These are phyloP conservation scores for Coilia nasus DNA, from an alignment of 2,797 vertebrate genomes.

Conservation along the genomic window DNA sequence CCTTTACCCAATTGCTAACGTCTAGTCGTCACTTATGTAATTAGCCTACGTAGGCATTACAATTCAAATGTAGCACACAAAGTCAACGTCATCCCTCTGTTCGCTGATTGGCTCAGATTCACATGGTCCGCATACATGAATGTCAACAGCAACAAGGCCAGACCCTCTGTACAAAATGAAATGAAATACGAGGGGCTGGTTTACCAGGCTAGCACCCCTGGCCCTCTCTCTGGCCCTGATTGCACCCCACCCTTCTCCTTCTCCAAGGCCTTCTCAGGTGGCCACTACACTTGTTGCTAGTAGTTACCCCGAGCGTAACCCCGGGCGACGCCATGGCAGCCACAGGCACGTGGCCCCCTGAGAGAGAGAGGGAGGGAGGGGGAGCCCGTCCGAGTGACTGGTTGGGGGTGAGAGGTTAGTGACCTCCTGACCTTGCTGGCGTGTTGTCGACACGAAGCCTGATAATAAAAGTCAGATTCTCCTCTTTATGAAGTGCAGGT, in stretches of 20 bases:
- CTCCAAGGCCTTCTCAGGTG: background rate
- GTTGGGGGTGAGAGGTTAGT: constrained; percentile 34
- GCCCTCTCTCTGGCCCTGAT: constrained; percentile 8
- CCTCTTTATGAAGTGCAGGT: constrained; percentile 59
- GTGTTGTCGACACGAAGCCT: constrained; percentile 51
- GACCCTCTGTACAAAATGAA: no score
- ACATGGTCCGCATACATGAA: no score
- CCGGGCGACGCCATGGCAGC: constrained; percentile 44
- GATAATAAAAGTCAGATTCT: constrained; percentile 53
- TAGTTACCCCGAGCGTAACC: background rate
- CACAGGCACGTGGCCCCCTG: constrained; percentile 39
- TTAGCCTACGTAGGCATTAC: no score
- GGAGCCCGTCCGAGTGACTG: background rate
- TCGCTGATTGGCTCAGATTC: no score
- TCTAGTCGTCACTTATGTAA: no score
- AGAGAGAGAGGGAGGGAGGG: background rate
- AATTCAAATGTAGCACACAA: no score
- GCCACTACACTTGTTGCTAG: background rate
- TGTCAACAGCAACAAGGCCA: no score
- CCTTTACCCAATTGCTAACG: no score
- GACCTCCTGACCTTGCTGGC: constrained; percentile 46
- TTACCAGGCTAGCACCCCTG: no score
- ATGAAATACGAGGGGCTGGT: no score
- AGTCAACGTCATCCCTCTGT: no score
- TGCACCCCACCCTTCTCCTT: background rate